phyloP scores from a whole-genome alignment of 2,797 vertebrate species.

The Phalanger gymnotis region DNA sequence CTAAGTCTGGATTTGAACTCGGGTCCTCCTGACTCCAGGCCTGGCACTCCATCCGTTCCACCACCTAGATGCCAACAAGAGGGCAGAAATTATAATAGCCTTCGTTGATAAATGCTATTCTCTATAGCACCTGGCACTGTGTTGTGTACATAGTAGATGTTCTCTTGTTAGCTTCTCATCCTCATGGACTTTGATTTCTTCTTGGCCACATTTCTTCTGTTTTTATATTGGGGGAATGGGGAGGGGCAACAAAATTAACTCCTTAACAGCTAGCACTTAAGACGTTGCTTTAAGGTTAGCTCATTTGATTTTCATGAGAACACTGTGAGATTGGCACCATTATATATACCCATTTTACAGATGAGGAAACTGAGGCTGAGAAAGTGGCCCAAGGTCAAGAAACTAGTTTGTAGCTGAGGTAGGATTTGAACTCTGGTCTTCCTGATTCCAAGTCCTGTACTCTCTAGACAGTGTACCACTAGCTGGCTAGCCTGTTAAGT shows the following conservation, averaged over 20 bases:
- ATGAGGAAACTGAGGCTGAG: background rate
- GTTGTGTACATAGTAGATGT: background rate
- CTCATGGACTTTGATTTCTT: background rate
- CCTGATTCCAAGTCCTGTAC: background rate
- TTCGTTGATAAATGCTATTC: background rate
- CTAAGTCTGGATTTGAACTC: background rate
- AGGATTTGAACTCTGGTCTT: background rate
- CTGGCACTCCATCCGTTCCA: background rate
- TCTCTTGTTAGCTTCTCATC: background rate
- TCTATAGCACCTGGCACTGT: too few species aligned
- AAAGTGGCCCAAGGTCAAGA: background rate
- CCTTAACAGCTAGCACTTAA: background rate
- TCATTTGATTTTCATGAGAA: background rate
- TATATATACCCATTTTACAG: background rate
- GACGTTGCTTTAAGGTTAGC: background rate
- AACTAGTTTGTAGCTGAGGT: background rate
- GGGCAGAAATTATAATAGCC: background rate
- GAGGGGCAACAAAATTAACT: background rate
- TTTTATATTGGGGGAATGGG: background rate
- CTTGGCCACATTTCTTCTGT: background rate
- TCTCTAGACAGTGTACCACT: background rate
- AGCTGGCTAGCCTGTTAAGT: background rate
- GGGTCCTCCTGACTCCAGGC: background rate
- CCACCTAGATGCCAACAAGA: background rate
- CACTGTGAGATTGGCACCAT: background rate